These are phyloP conservation scores for Goniozus legneri DNA, from an alignment of 1,140 invertebrate species.

Conservation along the genomic window DNA sequence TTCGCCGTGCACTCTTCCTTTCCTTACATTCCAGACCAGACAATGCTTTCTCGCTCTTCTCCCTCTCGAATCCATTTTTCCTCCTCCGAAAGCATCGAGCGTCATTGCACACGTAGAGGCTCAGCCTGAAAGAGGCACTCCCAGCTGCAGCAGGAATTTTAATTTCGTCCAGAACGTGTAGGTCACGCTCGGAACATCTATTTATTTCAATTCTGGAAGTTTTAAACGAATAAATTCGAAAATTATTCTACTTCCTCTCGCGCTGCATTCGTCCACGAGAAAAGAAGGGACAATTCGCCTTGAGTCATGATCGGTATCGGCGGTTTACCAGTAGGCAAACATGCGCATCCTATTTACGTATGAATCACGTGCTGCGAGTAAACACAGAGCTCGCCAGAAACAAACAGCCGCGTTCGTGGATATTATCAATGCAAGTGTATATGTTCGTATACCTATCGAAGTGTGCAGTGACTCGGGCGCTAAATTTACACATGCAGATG, in stretches of 20 bases:
- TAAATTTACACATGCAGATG: not conserved
- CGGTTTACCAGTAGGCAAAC: slow-evolving; percentile 21
- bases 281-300: no score
- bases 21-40: not conserved
- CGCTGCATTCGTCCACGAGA: no score
- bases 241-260: no score
- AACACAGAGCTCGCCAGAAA: slow-evolving; percentile 15
- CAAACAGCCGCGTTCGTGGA: slow-evolving; percentile 5
- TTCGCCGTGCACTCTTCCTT: not conserved
- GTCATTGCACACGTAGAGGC: no score
- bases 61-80: not conserved
- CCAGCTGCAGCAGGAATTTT: slow-evolving; percentile 32
- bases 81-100: not conserved
- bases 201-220: no score
- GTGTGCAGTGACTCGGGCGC: not conserved
- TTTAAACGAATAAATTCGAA: no score
- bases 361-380: slow-evolving; percentile 17
- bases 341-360: slow-evolving; percentile 19
- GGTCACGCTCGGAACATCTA: slow-evolving; percentile 27
- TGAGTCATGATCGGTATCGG: slow-evolving; percentile 12
- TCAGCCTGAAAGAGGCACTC: no score
- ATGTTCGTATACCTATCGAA: not conserved
- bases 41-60: slow-evolving; percentile 8
- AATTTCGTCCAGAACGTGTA: slow-evolving; percentile 32
- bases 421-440: not conserved